Percentiles rank a stretch among this genome's conserved stretches.
phyloP scores from a whole-genome alignment of 2,797 vertebrate species.

The Staurois parvus region DNA sequence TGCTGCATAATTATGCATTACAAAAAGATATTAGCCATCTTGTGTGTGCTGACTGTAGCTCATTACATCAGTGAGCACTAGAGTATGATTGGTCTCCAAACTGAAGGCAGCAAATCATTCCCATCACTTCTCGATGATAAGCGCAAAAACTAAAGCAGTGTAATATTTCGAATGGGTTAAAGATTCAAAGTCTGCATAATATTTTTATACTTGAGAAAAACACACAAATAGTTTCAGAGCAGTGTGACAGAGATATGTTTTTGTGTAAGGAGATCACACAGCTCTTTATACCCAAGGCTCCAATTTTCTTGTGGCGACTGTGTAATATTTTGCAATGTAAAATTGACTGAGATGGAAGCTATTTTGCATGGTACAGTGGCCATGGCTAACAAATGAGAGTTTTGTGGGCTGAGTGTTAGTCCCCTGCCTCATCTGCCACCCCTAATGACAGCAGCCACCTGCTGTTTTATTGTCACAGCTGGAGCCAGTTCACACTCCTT shows the following conservation, averaged over 20 bases:
- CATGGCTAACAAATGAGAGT: conserved; percentile 91
- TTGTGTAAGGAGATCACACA: conserved; percentile 65
- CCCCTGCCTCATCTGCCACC: conserved; percentile 92
- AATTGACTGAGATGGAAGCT: conserved; percentile 86
- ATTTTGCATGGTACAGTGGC: conserved; percentile 90
- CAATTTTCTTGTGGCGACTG: conserved; percentile 71
- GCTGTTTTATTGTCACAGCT: conserved; percentile 99
- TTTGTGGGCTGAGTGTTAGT: conserved; percentile 84
- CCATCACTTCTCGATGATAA: conserved; percentile 1
- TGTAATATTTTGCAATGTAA: conserved; percentile 80
- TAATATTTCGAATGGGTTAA: conserved; percentile 21
- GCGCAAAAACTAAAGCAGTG: neutral
- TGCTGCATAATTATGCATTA: conserved; percentile 46
- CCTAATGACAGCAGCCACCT: conserved; percentile 98
- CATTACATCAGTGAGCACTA: conserved; percentile 8
- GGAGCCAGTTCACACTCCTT: conserved; percentile 93
- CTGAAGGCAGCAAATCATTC: conserved; percentile 11
- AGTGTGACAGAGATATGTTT: conserved; percentile 57
- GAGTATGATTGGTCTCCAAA: conserved; percentile 13
- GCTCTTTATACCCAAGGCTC: conserved; percentile 69
- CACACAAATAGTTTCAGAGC: conserved; percentile 60
- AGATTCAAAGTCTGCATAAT: neutral
- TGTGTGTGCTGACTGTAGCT: conserved; percentile 12
- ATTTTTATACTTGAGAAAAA: conserved; percentile 25
- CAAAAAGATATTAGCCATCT: conserved; percentile 25